These are phyloP conservation scores for Champsocephalus gunnari DNA, from an alignment of 2,797 vertebrate genomes.

Conservation along the genomic window DNA sequence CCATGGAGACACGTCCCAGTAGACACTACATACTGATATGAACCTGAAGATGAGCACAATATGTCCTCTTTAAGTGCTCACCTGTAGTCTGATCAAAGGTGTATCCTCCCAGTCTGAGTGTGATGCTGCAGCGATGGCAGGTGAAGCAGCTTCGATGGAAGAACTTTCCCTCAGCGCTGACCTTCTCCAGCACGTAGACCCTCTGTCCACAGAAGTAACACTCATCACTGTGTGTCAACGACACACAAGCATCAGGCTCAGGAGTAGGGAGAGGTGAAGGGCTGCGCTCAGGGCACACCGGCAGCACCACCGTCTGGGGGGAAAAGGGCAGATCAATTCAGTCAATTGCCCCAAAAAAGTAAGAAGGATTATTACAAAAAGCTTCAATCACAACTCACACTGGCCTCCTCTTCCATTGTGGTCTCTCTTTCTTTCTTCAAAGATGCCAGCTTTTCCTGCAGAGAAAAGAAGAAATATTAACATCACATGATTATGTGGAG, in stretches of 20 bases:
- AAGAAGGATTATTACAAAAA: neutral
- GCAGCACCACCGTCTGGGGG: constrained; percentile 47
- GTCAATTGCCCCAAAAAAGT: neutral
- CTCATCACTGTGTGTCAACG: constrained; percentile 79
- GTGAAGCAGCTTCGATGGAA: constrained; percentile 95
- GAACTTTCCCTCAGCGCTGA: constrained; percentile 91
- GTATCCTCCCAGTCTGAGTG: constrained; percentile 90
- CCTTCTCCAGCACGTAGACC: constrained; percentile 91
- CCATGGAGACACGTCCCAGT: no score
- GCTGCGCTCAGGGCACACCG: constrained; percentile 37
- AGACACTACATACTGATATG: no score
- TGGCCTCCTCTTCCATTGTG: constrained; percentile 78
- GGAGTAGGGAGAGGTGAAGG: neutral
- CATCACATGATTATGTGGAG: constrained; percentile 36
- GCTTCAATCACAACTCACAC: constrained; percentile 65
- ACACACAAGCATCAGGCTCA: neutral
- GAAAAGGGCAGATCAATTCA: neutral
- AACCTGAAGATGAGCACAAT: no score
- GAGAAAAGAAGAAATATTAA: constrained; percentile 20
- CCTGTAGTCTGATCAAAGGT: constrained; percentile 84
- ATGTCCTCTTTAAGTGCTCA: constrained; percentile 60
- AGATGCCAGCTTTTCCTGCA: constrained; percentile 76
- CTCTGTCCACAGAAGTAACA: constrained; percentile 90
- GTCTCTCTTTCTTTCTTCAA: constrained; percentile 55
- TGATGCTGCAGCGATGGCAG: constrained; percentile 87